Base-by-base conservation (phyloP, 2,113 vertebrate species). In the Eubucco bourcierii region DNA sequence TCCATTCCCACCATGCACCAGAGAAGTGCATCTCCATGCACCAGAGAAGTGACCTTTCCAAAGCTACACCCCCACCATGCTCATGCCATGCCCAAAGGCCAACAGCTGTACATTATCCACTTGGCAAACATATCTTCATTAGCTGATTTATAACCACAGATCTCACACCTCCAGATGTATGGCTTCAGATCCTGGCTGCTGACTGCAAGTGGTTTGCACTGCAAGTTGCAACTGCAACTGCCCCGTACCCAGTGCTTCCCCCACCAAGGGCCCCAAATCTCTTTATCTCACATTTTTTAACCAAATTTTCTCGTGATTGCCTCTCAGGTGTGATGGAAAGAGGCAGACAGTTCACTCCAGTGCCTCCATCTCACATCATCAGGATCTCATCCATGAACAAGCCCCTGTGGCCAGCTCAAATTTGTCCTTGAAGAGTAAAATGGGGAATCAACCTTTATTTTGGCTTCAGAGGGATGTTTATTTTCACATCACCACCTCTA, bases 181-280 rank as follows among this genome's bases (percentile, higher is more conserved):
- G 9, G 24, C 24, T 84, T 68, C 33, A 24, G 55, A 12, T 29
- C 23, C 58, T 61, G 85, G 16, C 1, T 58, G 67, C 27, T 81
- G 72, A 3, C 34, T 60, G 58, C 3, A 58, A 14, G 19, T 9
- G 6, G 16, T 8, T 28, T 15, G 37, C 37, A 39, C 37, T 39
- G 37, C 37, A 39, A 39, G 37, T 39, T 39, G 37, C 37, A 39
- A 39, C 9, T 39, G 37, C 37, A 39, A 39, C 39, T 88, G 33
- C 34, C 41, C 33, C 0, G 0, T 2, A 53, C 5, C 15, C 73
- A 70, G n/a, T 0, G 0, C 7, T 18, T 65, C 21, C 15, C 2
- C 9, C 8, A 28, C 18, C 1, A 0, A 73, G 2, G 10, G 23
- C 24, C 37, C 34, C 63, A 75, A 46, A 59, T n/a, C 10, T 41